Evolutionary conservation across 2,888 invertebrate genomes (phyloP), one percentile per base, ranked within the genome.

Genomic region (Leucania comma): DNA sequence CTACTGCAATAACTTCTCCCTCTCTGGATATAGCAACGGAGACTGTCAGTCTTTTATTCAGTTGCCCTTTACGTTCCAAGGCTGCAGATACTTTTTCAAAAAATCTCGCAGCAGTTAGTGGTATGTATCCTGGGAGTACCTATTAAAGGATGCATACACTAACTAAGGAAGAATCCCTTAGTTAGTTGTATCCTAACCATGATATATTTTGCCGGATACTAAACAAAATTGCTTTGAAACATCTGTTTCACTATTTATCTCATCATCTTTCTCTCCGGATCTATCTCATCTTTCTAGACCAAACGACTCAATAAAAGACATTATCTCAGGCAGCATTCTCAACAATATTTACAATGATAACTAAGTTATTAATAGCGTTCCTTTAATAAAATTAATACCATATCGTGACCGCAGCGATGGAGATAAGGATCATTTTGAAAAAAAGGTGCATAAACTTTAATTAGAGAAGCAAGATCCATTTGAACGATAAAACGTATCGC

Each of bases 381-480:
- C 68, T 73, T 80, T 81, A 81, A 84, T 80, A 79, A 85, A 80
- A 87, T 87, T 86, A 86, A 87, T 85, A 82, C 78, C 65, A 76
- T 81, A 80, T 86, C 87, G 86, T 88, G 88, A 87, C 87, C 67
- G 83, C 78, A 78, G 73, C 74, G 66, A 63, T 70, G 54, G 6
- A 38, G 88, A 89, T 90, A 83, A 72, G 8, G 59, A 88, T 90
- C 88, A 65, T 73, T 59, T 73, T 77, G 75, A 80, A 86, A 87
- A 84, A 87, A 87, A 88, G 87, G 88, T 87, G 88, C 87, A 87
- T 85, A 84, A 82, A 81, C 80, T 84, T 82, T 90, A 90, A 90
- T 90, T 89, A 89, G 88, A 83, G 80, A 72, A 84, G 76, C 68
- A 51, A 85, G 89, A 89, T 90, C 72, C 81, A 81, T 75, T 83